Evolutionary conservation across 2,888 invertebrate species (phyloP).

Genomic region (Antheraea yamamai): DNA sequence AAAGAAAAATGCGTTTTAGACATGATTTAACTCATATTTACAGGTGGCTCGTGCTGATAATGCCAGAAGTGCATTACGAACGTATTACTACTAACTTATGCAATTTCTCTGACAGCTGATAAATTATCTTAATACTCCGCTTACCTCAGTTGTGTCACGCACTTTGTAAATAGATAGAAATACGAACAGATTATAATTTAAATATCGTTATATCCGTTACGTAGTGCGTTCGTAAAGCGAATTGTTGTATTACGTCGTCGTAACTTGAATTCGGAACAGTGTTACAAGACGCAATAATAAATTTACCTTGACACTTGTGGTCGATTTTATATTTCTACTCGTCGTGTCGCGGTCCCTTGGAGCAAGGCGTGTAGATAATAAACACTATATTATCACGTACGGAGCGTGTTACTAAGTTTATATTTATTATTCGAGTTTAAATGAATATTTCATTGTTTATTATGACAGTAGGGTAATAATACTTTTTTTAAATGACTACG

Average conservation of each 20-base stretch:
- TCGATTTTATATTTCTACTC: not conserved
- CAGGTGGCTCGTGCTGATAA: not conserved
- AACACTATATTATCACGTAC: not conserved
- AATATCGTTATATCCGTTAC: not conserved
- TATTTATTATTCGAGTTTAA: not conserved
- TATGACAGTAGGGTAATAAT: not conserved
- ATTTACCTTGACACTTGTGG: slow-evolving; percentile 3
- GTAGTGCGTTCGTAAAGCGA: not conserved
- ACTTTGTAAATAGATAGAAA: not conserved
- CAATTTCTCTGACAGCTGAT: not conserved
- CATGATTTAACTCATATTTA: too few relatives aligned
- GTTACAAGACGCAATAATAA: not conserved
- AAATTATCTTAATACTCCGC: not conserved
- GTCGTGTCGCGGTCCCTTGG: not conserved
- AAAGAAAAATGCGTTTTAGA: too few relatives aligned
- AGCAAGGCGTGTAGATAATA: not conserved
- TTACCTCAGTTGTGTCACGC: not conserved
- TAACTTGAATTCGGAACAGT: slow-evolving; percentile 4
- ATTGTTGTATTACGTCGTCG: not conserved
- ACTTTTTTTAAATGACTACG: not conserved
- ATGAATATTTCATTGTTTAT: not conserved
- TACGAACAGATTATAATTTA: not conserved
- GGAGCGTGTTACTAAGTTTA: not conserved
- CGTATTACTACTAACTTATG: not conserved
- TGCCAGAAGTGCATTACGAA: not conserved